These are phyloP conservation scores for Gallinago stenura DNA, from an alignment of 2,797 vertebrate genomes.

Conservation along the genomic window DNA sequence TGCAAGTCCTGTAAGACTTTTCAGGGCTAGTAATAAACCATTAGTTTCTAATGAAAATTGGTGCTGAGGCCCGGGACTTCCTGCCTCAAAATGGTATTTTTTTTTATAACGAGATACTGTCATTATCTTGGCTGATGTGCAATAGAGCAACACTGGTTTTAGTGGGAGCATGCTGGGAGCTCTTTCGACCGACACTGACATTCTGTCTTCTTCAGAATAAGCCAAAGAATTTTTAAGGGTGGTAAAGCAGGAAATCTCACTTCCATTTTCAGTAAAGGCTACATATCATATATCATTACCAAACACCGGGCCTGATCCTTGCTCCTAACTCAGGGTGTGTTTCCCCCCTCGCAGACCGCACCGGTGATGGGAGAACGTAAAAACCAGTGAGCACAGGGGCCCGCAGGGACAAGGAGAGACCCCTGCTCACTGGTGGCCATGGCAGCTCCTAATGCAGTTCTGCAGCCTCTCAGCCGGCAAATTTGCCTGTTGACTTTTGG, in stretches of 20 bases:
- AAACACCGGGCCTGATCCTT: not conserved
- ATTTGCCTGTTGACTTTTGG: not conserved
- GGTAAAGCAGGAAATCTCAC: not conserved
- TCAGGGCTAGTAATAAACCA: not conserved
- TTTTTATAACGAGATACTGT: not conserved
- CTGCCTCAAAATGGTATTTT: not conserved
- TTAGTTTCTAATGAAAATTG: slow-evolving; percentile 10
- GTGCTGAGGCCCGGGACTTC: not conserved
- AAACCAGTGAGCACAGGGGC: not conserved
- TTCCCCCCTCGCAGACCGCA: not conserved
- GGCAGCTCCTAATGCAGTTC: not conserved
- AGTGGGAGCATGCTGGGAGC: not conserved
- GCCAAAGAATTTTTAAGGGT: not conserved
- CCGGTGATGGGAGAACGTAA: not conserved
- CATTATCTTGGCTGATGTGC: not conserved
- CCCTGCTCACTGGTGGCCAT: accelerated
- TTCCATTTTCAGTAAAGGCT: not conserved
- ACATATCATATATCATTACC: not conserved
- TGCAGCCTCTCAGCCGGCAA: not conserved
- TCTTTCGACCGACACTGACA: not conserved
- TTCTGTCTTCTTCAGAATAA: not conserved
- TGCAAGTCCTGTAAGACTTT: not conserved
- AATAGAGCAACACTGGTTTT: not conserved
- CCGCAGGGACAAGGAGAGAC: not conserved
- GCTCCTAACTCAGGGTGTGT: not conserved